Evolutionary conservation across 2,888 invertebrate species (phyloP), one percentile per base, ranked within the genome.

Genomic region (Hydriomena furcata): DNA sequence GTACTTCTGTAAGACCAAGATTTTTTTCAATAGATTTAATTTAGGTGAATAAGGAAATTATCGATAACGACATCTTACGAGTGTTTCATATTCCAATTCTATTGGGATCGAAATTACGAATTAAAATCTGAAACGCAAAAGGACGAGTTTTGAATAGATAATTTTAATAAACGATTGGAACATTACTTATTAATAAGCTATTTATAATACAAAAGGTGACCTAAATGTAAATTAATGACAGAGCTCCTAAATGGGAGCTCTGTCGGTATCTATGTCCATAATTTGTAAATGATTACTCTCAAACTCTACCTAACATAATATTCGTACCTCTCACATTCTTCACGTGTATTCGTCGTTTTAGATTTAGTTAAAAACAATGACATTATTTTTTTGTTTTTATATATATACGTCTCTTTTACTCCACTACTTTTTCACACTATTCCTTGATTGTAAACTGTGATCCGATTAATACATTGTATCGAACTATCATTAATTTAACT

Each of bases 81-180:
- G n/a, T 17, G 4, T 41, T 58, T 55, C 32, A 55, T 60, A 61
- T 64, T 60, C 54, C 52, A 58, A 65, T 61, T 66, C 61, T 66
- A 55, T 38, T 47, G 66, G 61, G 63, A 62, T 66, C 62, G 61
- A 65, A 76, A 77, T 74, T 71, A 71, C 55, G 63, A 69, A 63
- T 65, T 73, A 56, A 65, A 61, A 61, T 59, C 61, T 54, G 49
- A 52, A 36, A 52, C 69, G 55, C 57, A 58, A 57, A 62, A 63
- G 63, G 67, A 71, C 75, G 66, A 63, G 63, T 49, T 52, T 38
- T 63, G 82, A 84, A 82, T 83, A 72, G 63, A 61, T 73, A 76
- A 82, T 79, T 71, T 70, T 55, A 70, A 71, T 68, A 63, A 58
- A 25, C 45, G 40, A 31, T 37, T 45, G 17, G 38, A 42, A 52